phyloP scores from a whole-genome alignment of 2,797 vertebrate species.

The Nasua narica region DNA sequence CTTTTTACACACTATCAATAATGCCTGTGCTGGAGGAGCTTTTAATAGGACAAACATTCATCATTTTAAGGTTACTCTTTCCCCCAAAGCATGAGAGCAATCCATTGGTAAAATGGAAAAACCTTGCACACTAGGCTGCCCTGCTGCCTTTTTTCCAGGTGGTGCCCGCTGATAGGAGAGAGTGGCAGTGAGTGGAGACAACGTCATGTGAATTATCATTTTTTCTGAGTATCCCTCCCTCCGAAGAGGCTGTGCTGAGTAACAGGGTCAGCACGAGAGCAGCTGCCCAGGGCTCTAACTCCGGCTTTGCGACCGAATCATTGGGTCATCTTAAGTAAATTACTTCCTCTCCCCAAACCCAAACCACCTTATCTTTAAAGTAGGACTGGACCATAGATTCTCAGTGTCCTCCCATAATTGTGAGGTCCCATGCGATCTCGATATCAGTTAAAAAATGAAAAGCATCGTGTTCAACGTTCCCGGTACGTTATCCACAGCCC shows the following conservation, averaged over 20 bases:
- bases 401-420: not conserved
- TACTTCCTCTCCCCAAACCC: not conserved
- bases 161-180: conserved; percentile 5
- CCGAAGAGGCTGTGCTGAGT: not conserved
- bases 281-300: not conserved
- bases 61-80: conserved; percentile 72
- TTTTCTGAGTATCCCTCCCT: not conserved
- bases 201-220: not conserved
- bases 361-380: not conserved
- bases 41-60: conserved; percentile 71
- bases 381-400: not conserved
- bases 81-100: conserved; percentile 52
- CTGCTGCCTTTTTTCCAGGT: conserved; percentile 11
- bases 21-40: conserved; percentile 63
- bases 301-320: not conserved
- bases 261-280: not conserved
- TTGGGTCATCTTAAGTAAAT: not conserved
- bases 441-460: not conserved
- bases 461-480: not conserved
- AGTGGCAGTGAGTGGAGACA: not conserved
- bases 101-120: conserved; percentile 64
- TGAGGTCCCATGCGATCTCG: not conserved
- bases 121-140: not conserved
- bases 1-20: conserved; percentile 73
- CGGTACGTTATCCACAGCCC: not conserved